Base-by-base conservation (phyloP, 2,113 vertebrate species). In the Electrona antarctica region DNA sequence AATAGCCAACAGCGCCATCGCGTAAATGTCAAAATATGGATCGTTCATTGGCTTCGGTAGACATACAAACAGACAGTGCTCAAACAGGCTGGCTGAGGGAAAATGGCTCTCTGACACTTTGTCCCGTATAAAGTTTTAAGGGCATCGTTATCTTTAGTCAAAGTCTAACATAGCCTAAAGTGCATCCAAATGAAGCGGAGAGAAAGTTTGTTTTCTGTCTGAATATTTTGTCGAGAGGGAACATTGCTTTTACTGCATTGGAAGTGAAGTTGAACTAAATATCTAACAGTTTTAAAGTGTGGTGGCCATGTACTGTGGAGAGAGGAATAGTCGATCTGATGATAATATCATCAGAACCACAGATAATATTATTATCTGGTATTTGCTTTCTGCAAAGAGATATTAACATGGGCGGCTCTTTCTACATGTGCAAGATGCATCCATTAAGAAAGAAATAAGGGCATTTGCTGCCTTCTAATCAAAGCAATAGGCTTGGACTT, bases 21-120 rank as follows among this genome's bases (percentile, higher is more conserved):
- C 21, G 21, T 21, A 90, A 90, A 90, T 90, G 87, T 88, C 89
- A 87, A 67, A 85, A 73, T 74, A 65, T 66, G 75, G 72, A 80
- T 29, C 63, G 48, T 56, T 70, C 48, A 75, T 67, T 65, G 54
- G 58, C 73, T 68, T 59, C 13, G 33, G 47, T 62, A 12, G 33
- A 49, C 57, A 72, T 58, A 67, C 56, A 82, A 64, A 77, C 63
- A 46, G 74, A 9, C 66, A 29, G 67, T 52, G 58, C 47, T 67
- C 15, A 41, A 52, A 76, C 56, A n/a, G 14, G 51, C 46, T 62
- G 13, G 69, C 83, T 61, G 50, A 33, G 9, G 28, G 59, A 29
- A 33, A 56, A 54, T 6, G 8, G 49, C 14, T 66, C 49, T 11
- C 63, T 10, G 76, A 73, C 67, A 48, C 9, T 8, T 14, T 10